These are phyloP conservation scores for Ruditapes philippinarum DNA, from an alignment of 1,140 invertebrate species.

Conservation along the genomic window DNA sequence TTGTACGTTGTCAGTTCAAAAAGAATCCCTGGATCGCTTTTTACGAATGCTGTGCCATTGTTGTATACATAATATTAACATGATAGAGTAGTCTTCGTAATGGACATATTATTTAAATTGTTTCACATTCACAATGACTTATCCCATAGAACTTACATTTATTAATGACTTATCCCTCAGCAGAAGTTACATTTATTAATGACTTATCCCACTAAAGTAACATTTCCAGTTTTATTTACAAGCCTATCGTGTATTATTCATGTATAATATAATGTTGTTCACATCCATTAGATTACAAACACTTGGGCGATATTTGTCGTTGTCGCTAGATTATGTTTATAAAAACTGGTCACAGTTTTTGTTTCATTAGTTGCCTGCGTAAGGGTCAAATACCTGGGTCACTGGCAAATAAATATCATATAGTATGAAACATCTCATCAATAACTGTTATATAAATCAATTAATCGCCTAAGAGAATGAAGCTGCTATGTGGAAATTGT, in stretches of 20 bases:
- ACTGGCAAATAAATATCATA: constrained; percentile 40
- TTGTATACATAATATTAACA: not conserved
- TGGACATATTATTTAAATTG: constrained; percentile 2
- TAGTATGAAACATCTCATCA: not conserved
- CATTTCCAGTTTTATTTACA: constrained; percentile 2
- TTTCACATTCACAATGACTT: not conserved
- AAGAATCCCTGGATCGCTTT: not conserved
- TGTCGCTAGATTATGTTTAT: not conserved
- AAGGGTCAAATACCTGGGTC: constrained; percentile 15
- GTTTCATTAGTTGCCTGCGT: not conserved
- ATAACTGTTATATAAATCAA: constrained; percentile 9
- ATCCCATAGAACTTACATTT: not conserved
- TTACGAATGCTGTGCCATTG: not conserved
- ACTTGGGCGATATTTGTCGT: not conserved
- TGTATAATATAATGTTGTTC: constrained; percentile 13
- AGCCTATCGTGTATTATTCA: not conserved
- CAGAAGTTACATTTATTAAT: too few species aligned
- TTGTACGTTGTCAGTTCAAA: not conserved
- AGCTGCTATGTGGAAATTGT: not conserved
- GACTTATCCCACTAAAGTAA: too few species aligned
- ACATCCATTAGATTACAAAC: not conserved
- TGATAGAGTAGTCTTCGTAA: not conserved
- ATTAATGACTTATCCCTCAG: too few species aligned
- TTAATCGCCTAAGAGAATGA: not conserved
- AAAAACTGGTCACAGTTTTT: constrained; percentile 5